phyloP scores from a whole-genome alignment of 64 coral and sea anemone genomes.

The Astreopora myriophthalma region DNA sequence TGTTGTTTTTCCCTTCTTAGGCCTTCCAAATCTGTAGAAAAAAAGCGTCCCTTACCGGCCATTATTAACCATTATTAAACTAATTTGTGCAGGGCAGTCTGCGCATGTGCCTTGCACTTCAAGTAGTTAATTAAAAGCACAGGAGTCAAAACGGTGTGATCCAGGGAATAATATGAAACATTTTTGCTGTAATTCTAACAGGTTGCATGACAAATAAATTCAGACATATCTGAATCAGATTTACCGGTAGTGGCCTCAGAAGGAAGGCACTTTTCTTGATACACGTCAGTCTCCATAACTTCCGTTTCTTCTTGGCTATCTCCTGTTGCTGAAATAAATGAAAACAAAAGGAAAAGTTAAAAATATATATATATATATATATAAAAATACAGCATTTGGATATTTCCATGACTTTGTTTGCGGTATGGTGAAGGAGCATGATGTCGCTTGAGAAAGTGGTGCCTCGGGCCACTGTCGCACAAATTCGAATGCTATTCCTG shows the following conservation, averaged over 20 bases:
- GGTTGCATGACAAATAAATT: not conserved
- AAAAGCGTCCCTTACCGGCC: not conserved
- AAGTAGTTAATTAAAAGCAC: not conserved
- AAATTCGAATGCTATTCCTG: not conserved
- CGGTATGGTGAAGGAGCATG: not conserved
- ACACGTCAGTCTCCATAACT: not conserved
- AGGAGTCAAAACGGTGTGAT: not conserved
- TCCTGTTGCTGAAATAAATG: constrained; percentile 9
- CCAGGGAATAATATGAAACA: not conserved
- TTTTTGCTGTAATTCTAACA: not conserved
- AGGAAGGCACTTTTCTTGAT: not conserved
- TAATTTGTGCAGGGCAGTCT: not conserved
- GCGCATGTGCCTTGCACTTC: not conserved
- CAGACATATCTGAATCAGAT: constrained; percentile 2
- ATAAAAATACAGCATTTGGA: not conserved
- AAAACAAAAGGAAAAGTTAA: not conserved
- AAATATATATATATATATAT: not conserved
- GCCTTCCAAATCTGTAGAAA: constrained; percentile 3
- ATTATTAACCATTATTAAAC: not conserved
- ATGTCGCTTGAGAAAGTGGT: not conserved
- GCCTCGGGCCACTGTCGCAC: not conserved
- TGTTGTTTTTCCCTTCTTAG: not conserved
- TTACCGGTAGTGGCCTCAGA: not conserved
- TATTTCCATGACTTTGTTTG: not conserved
- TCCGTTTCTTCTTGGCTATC: not conserved